phyloP scores from a whole-genome alignment of 2,888 invertebrate genomes.

The Phyllotreta striolata region DNA sequence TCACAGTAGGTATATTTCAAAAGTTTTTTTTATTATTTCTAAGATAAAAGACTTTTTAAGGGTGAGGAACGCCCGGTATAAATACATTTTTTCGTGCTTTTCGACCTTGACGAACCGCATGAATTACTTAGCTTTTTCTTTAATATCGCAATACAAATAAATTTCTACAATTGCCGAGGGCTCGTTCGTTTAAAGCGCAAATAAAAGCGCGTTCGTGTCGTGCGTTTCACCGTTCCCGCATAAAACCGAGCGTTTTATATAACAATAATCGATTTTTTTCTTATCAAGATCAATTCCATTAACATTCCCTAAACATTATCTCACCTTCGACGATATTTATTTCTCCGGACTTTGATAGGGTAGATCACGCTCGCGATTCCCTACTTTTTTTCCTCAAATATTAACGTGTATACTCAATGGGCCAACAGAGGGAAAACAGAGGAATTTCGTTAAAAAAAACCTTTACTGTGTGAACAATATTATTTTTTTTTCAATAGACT shows the following conservation, averaged over 20 bases:
- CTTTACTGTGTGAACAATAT: too few relatives aligned
- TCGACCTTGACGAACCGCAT: too few relatives aligned
- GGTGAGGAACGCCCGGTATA: too few relatives aligned
- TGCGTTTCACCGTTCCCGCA: conserved; percentile 5
- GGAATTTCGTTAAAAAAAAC: too few relatives aligned
- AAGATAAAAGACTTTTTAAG: too few relatives aligned
- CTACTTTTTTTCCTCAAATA: not conserved
- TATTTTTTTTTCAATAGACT: too few relatives aligned
- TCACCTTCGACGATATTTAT: conserved; percentile 17
- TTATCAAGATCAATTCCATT: conserved; percentile 17
- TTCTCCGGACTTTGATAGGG: conserved; percentile 5
- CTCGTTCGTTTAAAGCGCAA: not conserved
- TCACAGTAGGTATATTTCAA: too few relatives aligned
- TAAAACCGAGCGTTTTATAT: conserved; percentile 8
- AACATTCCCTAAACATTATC: conserved; percentile 14
- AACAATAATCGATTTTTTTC: conserved; percentile 14
- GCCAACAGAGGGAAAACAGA: too few relatives aligned
- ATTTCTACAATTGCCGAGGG: not conserved
- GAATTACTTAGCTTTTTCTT: too few relatives aligned
- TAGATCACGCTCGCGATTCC: conserved; percentile 9
- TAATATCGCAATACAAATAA: too few relatives aligned
- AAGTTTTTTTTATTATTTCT: too few relatives aligned
- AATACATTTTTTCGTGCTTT: too few relatives aligned
- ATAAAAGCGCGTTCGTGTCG: conserved; percentile 6
- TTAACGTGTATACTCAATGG: not conserved